phyloP scores from a whole-genome alignment of 1,140 invertebrate genomes.

The honey bee (Apis mellifera) region DNA sequence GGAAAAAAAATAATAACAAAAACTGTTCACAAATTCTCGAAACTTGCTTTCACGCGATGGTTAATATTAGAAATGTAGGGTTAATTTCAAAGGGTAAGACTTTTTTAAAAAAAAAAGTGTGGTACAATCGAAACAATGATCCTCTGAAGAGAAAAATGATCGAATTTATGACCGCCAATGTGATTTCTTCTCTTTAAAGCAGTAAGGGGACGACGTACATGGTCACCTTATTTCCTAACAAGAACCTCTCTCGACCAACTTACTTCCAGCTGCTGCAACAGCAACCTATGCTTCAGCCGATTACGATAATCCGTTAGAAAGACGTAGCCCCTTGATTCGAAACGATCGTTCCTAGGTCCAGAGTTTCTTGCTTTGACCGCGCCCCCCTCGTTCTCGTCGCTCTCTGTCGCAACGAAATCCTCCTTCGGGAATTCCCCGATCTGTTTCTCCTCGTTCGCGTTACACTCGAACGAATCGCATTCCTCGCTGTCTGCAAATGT shows the following conservation, averaged over 20 bases:
- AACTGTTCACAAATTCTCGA: too few species aligned
- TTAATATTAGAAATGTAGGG: too few species aligned
- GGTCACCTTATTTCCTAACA: too few species aligned
- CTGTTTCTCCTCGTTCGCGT: neutral
- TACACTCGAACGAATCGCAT: neutral
- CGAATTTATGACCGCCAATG: too few species aligned
- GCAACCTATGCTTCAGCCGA: conserved; percentile 42
- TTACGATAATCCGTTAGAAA: conserved; percentile 33
- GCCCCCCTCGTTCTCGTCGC: neutral
- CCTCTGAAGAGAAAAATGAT: too few species aligned
- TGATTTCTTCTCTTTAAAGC: too few species aligned
- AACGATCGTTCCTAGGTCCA: neutral
- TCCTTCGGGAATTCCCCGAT: conserved; percentile 8
- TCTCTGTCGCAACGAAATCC: neutral
- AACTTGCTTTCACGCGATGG: too few species aligned
- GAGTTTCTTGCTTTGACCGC: neutral
- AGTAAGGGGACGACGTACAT: too few species aligned
- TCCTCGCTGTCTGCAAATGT: conserved; percentile 1
- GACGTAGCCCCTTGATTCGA: conserved; percentile 21
- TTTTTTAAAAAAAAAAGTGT: too few species aligned
- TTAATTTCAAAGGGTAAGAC: too few species aligned
- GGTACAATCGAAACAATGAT: too few species aligned
- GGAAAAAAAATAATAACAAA: too few species aligned
- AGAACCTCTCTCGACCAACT: neutral
- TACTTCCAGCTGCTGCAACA: conserved; percentile 56